Evolutionary conservation across 1,140 invertebrate species (phyloP), one percentile per base, ranked within the genome.

Genomic region (Spodoptera frugiperda): DNA sequence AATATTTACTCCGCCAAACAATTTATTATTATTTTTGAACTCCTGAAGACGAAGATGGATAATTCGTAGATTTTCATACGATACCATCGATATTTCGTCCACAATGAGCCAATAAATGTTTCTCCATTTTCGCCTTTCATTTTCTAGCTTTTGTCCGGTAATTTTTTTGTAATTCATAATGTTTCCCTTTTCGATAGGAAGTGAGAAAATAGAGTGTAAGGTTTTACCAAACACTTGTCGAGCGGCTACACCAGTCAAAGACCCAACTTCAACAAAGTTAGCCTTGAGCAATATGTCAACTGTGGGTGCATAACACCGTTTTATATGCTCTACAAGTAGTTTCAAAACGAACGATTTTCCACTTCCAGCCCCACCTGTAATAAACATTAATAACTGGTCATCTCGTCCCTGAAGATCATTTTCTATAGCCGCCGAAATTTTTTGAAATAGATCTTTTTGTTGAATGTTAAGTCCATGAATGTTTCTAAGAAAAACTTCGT

Each of bases 401-500:
- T 44, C 59, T 46, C 4, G 9, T 0, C 39, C 9, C 1, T 63
- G 6, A 6, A 63, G 44, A 11, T 63, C 15, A 2, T 5, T 46
- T 19, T 63, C 59, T 0, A 63, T n/a, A 3, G 8, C 59, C 9
- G 33, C 9, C 4, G 59, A 63, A 44, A 63, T 17, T 11, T 46
- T 63, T 12, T 44, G 59, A 3, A 63, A 63, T 1, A 63, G 6
- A 3, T 63, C 33, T 6, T 11, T 17, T 10, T 63, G 15, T 44
- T 46, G 15, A 9, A 39, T 17, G 4, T 39, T 44, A 10, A 44
- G 9, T 9, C n/a, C 33, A 0, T n/a, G 59, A 63, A 63, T 63
- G 11, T 11, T 63, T 1, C 33, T 21, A 1, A 84, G 3, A 48
- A 81, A 81, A 6, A 79, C 4, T 15, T 86, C 79, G 57, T 84